These are phyloP conservation scores for Temnopleurus reevesii DNA, from an alignment of 53 echinoderm and acorn worm species.

Conservation along the genomic window DNA sequence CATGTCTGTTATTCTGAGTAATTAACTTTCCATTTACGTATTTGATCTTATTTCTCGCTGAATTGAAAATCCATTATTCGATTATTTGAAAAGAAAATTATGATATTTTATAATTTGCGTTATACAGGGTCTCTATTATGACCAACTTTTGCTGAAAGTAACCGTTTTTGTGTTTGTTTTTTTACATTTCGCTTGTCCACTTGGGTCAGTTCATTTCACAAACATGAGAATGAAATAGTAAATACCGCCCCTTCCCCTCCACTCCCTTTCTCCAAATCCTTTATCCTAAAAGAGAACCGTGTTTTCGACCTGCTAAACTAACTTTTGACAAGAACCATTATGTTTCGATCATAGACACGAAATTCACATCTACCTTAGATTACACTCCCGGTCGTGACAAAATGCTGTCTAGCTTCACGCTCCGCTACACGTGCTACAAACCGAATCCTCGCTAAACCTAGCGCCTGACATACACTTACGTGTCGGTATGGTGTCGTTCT, in stretches of 20 bases:
- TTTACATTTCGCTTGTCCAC: too few species aligned
- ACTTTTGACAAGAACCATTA: too few species aligned
- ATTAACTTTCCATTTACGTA: too few species aligned
- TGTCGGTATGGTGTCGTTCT: background rate
- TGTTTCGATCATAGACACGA: background rate
- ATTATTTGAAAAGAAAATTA: too few species aligned
- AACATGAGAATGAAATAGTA: background rate
- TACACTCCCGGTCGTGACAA: background rate
- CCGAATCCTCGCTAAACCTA: background rate
- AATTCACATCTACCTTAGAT: slow-evolving; percentile 40
- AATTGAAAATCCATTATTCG: too few species aligned
- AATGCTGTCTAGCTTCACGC: slow-evolving; percentile 36
- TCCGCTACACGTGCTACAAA: background rate
- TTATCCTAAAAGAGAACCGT: background rate
- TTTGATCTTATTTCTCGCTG: too few species aligned
- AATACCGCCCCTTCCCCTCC: background rate
- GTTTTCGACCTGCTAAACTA: too few species aligned
- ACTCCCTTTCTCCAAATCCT: background rate
- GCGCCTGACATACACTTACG: background rate
- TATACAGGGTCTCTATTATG: too few species aligned
- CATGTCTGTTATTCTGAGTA: too few species aligned
- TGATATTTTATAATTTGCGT: too few species aligned
- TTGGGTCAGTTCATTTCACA: background rate
- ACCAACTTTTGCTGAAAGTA: too few species aligned
- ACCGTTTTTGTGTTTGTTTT: too few species aligned